Evolutionary conservation across 1,140 invertebrate genomes (phyloP).

Genomic region (Drosophila chauvacae): DNA sequence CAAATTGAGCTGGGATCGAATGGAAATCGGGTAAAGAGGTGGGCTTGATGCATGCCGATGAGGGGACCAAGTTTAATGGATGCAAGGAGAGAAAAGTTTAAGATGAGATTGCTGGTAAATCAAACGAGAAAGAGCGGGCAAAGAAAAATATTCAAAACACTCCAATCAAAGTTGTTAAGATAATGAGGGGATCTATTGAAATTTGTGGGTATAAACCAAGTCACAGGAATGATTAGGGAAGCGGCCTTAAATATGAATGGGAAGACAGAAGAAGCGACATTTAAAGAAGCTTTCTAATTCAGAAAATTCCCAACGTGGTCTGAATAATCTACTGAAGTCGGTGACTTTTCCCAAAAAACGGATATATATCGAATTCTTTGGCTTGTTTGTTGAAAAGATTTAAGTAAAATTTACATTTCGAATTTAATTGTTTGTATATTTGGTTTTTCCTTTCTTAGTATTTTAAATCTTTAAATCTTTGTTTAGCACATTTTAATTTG

Average conservation of each 20-base stretch:
- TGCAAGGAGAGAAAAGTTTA: slow-evolving; percentile 40
- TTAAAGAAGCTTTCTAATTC: neutral
- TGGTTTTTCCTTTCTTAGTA: neutral
- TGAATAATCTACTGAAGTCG: neutral
- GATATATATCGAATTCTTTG: too few relatives aligned
- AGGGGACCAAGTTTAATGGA: slow-evolving; percentile 42
- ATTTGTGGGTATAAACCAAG: neutral
- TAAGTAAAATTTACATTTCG: neutral
- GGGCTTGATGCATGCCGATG: slow-evolving; percentile 16
- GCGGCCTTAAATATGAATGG: neutral
- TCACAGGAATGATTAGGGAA: slow-evolving; percentile 2
- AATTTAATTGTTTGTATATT: too few relatives aligned
- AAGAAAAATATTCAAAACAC: slow-evolving; percentile 17
- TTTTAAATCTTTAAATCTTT: neutral
- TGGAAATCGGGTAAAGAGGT: neutral
- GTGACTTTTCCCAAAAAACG: neutral
- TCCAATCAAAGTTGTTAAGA: slow-evolving; percentile 30
- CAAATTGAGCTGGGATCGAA: slow-evolving; percentile 28
- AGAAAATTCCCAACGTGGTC: neutral
- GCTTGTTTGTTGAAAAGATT: too few relatives aligned
- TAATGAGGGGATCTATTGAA: slow-evolving; percentile 41
- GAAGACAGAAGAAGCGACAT: neutral
- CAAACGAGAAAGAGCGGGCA: slow-evolving; percentile 13
- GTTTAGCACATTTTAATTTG: neutral
- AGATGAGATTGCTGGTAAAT: slow-evolving; percentile 54